Evolutionary conservation across 1,140 invertebrate genomes (phyloP), one percentile per base, ranked within the genome.

Genomic region (Drosophila ercepeae): DNA sequence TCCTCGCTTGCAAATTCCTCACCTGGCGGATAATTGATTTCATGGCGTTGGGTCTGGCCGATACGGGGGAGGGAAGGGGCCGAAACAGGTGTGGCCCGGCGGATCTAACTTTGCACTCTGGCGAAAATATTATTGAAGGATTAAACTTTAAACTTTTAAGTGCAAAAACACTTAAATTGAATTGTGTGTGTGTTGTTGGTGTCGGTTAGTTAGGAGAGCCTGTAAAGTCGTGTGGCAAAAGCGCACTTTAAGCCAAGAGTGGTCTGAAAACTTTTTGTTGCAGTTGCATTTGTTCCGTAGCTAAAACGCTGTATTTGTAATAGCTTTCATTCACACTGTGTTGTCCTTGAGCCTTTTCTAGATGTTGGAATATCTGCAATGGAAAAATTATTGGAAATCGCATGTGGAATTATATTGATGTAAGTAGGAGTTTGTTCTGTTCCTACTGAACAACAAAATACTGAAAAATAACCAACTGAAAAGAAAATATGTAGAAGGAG

Each of bases 101-200:
- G 75, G 32, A 34, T 72, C 57, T 65, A 81, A 86, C 81, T 84
- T 84, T 79, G 81, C 81, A 86, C 81, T 84, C 59, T 39, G 59
- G 52, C 72, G 61, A 84, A 76, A 86, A 84, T 86, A 84, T 84
- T 84, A 86, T 84, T 84, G 81, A 84, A 84, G 76, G 81, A 84
- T 84, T 86, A 76, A 84, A 84, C 76, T 84, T 86, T 86, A 73
- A 86, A 84, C 81, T 84, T 84, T 84, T 84, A 84, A 84, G 81
- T 84, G 81, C 81, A 84, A 79, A 84, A 84, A 74, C 81, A 86
- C 76, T 86, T 86, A 51, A 79, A 86, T 84, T 84, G 50, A 86
- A 86, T 86, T 83, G 79, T 75, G 70, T 81, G 67, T 42, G 29
- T 48, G 27, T 11, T 23, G 55, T 48, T 42, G 39, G 46, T 63